Evolutionary conservation across 2,113 vertebrate genomes (phyloP), one percentile per base, ranked within the genome.

Genomic region (Tetrax tetrax): DNA sequence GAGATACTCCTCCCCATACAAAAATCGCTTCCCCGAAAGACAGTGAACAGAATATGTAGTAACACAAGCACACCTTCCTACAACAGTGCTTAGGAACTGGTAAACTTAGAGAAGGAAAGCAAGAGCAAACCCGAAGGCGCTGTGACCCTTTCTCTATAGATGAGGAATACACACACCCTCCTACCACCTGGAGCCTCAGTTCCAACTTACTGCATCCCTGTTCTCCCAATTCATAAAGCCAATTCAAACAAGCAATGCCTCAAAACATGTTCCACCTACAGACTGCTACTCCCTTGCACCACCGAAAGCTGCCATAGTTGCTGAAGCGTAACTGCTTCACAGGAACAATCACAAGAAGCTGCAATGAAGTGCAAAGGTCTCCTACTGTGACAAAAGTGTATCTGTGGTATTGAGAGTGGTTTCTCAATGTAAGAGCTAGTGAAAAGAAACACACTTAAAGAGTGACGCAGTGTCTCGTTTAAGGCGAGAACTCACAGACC

Each of bases 1-100:
- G 43, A 86, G 22, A 59, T 20, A 41, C 23, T 3, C 6, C 47
- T 0, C 23, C 56, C 35, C 0, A 0, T 12, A 45, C 8, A 61
- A 56, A 87, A 84, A 21, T 14, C 28, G 28, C 47, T 70, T 72
- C 53, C 48, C 57, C 37, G 29, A 72, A 37, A 71, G 31, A 38
- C 47, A 43, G n/a, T 7, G 17, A 68, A n/a, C 10, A 43, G 33
- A 54, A 41, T 1, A 53, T 25, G 25, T 25, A 60, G 0, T 10
- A 72, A 65, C 31, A 75, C 6, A 14, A 50, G 29, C 28, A 47
- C 48, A 43, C 25, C 22, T 68, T 65, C 54, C 45, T 69, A 33
- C 27, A 51, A 10, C 9, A 23, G 22, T 10, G 37, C 35, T 37
- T 48, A 66, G 48, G 43, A 91, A 93, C 5, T 2, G 24, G 23